Evolutionary conservation across 2,888 invertebrate genomes (phyloP), one percentile per base, ranked within the genome.

Genomic region (Cynaeus angustus): DNA sequence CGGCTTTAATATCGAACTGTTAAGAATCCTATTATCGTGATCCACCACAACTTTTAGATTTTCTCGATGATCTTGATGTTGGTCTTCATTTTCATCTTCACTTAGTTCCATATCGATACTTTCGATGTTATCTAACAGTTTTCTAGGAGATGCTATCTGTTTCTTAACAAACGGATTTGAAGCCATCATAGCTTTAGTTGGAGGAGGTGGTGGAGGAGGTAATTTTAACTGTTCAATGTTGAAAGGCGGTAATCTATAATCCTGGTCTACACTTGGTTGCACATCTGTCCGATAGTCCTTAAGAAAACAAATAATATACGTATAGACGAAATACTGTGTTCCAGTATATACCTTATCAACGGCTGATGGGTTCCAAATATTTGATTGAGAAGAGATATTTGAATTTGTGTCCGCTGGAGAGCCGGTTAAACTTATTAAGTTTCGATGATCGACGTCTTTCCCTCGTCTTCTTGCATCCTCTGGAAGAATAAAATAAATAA

Each of bases 41-140:
- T 67, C 68, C 12, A 69, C 64, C 6, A 72, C 48, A 13, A 59
- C 26, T 61, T 70, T 74, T 14, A 75, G 65, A 58, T 76, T 75
- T 12, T 61, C 46, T 12, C 46, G 30, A 12, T 38, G 13, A 3
- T 45, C 46, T 26, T 45, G 12, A 30, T 48, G n/a, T 6, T n/a
- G n/a, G n/a, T 33, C 55, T 9, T 73, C 70, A 8, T 74, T 75
- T 58, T 94, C 94, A 50, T 95, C 95, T 77, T 95, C 95, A 8
- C 94, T 94, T 81, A 95, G 87, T 74, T 95, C 95, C 94, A 95
- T 95, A 75, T 95, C 95, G 68, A 94, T 91, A 80, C 91, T 92
- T 80, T 93, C 92, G 2, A 92, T 91, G 80, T 92, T 94, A 78
- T 94, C 94, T 8, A 89, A 83, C 73, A 55, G 73, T 68, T 77